These are phyloP conservation scores for Ochotona princeps DNA, from an alignment of 2,113 vertebrate species.

Conservation along the genomic window DNA sequence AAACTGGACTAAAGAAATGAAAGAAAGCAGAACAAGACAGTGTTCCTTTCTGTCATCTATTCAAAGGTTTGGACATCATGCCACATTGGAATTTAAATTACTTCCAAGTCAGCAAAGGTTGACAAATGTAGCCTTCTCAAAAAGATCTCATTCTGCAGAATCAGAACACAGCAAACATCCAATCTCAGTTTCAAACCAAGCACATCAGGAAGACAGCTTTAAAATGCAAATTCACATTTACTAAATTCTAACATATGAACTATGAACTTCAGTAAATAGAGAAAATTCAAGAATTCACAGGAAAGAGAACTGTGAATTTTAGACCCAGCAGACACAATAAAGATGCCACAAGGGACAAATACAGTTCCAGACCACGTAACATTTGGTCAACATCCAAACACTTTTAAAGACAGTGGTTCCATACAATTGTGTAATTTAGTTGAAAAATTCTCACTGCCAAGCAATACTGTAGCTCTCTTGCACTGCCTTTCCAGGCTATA, in stretches of 20 bases:
- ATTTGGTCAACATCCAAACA: no score
- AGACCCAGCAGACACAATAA: slow-evolving; percentile 4
- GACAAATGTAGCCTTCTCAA: slow-evolving; percentile 2
- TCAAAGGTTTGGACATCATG: neutral
- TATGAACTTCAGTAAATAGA: neutral
- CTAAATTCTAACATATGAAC: no score
- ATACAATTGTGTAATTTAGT: neutral
- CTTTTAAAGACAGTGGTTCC: no score
- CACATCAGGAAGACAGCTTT: neutral
- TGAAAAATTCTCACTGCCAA: neutral
- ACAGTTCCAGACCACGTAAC: no score
- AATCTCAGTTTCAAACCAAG: no score
- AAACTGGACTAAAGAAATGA: neutral
- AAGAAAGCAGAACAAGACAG: neutral
- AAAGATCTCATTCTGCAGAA: neutral
- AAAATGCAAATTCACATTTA: neutral
- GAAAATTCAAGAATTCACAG: neutral
- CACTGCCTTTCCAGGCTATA: no score
- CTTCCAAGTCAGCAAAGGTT: neutral
- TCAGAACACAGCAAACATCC: neutral
- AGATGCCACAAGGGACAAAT: neutral
- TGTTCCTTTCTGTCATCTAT: neutral
- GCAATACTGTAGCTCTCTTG: neutral
- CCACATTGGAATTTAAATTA: neutral
- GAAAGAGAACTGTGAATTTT: neutral